Percentiles rank a stretch among this genome's conserved stretches.
phyloP scores from a whole-genome alignment of 2,797 vertebrate genomes.

The Emys orbicularis region DNA sequence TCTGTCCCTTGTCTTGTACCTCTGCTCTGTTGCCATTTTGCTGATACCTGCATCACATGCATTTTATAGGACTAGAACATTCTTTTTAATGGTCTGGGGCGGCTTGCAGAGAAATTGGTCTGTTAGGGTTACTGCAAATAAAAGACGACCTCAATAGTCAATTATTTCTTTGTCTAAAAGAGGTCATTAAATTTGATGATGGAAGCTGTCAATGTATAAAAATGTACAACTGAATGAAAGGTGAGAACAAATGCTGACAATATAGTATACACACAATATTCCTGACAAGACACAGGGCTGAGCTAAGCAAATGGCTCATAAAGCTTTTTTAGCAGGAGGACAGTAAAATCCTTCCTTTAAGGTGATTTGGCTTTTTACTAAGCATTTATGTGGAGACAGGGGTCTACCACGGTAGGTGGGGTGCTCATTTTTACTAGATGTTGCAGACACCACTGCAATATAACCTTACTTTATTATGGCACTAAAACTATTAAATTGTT shows the following conservation, averaged over 20 bases:
- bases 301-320: slow-evolving; percentile 69
- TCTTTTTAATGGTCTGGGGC: slow-evolving; percentile 23
- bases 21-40: neutral
- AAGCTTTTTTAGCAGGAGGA: slow-evolving; percentile 62
- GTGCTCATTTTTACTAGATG: slow-evolving; percentile 53
- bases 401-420: slow-evolving; percentile 16
- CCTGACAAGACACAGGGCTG: slow-evolving; percentile 64
- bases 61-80: neutral
- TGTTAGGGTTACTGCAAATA: slow-evolving; percentile 56
- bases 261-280: neutral
- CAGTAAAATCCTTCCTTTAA: slow-evolving; percentile 69
- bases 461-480: slow-evolving; percentile 65
- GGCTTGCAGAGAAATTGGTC: slow-evolving; percentile 37
- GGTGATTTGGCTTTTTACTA: slow-evolving; percentile 51
- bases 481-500: slow-evolving; percentile 59
- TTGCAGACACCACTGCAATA: slow-evolving; percentile 43
- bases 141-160: slow-evolving; percentile 58
- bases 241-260: slow-evolving; percentile 66
- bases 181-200: slow-evolving; percentile 71
- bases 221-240: slow-evolving; percentile 63
- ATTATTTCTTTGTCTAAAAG: slow-evolving; percentile 67
- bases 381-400: slow-evolving; percentile 63
- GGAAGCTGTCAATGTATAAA: slow-evolving; percentile 72
- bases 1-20: neutral
- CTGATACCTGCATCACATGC: neutral